A percentile compares a stretch with the other conserved stretches of the same genome.
Conservation (phyloP, 2,888 invertebrate genomes). For the Meiosimyza platycephala region DNA sequence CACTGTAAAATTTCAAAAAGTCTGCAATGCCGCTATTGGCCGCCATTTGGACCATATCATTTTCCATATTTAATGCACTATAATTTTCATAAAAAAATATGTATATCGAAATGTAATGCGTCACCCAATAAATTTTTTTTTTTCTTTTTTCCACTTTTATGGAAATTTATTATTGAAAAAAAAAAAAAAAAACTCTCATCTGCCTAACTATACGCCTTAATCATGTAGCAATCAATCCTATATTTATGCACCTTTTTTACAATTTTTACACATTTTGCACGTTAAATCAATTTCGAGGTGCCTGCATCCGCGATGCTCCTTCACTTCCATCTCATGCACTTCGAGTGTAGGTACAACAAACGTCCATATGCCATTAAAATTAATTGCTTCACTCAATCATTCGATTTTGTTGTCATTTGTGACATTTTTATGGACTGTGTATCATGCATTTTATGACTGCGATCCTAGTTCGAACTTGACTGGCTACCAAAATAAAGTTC, state of each 20-base stretch:
- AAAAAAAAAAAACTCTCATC: no score
- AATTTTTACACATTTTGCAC: not conserved
- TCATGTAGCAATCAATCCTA: conserved; percentile 21
- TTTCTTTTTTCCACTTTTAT: no score
- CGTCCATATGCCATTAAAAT: conserved; percentile 22
- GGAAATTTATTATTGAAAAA: no score
- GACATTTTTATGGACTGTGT: conserved; percentile 30
- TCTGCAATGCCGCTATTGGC: no score
- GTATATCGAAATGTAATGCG: no score
- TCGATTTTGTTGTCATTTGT: conserved; percentile 23
- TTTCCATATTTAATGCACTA: no score
- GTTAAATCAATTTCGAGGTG: not conserved
- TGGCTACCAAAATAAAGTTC: conserved; percentile 8
- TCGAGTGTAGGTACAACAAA: not conserved
- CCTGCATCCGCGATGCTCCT: not conserved
- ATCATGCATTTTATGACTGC: conserved; percentile 27
- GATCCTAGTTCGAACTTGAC: conserved; percentile 3
- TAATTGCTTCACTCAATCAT: conserved; percentile 30
- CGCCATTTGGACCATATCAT: no score
- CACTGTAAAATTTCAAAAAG: no score
- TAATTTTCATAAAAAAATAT: no score
- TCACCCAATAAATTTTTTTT: no score
- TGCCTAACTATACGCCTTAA: not conserved
- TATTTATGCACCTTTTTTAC: conserved; percentile 24
- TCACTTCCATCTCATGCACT: not conserved